These are phyloP conservation scores for Diaphora mendica DNA, from an alignment of 2,888 invertebrate genomes.

Conservation along the genomic window DNA sequence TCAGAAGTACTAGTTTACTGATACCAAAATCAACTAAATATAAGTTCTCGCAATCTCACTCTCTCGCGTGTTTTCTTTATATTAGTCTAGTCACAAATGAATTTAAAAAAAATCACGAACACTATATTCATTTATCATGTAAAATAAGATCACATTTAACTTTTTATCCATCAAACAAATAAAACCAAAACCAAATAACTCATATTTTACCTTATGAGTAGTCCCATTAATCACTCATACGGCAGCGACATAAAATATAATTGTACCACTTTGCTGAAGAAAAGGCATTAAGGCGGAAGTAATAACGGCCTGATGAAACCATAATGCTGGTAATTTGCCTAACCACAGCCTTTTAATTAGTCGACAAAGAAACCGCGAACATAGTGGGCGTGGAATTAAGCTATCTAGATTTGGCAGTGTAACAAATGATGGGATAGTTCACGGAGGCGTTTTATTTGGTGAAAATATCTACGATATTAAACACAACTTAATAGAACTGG, in stretches of 20 bases:
- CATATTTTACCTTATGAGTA: background rate
- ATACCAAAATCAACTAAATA: too few relatives aligned
- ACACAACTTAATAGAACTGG: too few relatives aligned
- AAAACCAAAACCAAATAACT: constrained; percentile 13
- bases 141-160: background rate
- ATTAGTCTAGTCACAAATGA: too few relatives aligned
- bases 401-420: constrained; percentile 36
- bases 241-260: constrained; percentile 61
- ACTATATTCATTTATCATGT: background rate
- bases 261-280: constrained; percentile 50
- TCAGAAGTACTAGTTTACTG: too few relatives aligned
- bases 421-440: constrained; percentile 6
- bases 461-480: background rate
- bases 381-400: constrained; percentile 39
- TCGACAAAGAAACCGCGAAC: constrained; percentile 63
- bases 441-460: background rate
- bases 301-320: constrained; percentile 72
- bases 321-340: constrained; percentile 71
- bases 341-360: constrained; percentile 73
- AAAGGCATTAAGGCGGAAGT: constrained; percentile 59
- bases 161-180: background rate
- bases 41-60: too few relatives aligned
- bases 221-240: constrained; percentile 29
- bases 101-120: too few relatives aligned
- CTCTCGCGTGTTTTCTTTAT: too few relatives aligned